phyloP scores from a whole-genome alignment of 2,888 invertebrate species.

The Melolontha melolontha region DNA sequence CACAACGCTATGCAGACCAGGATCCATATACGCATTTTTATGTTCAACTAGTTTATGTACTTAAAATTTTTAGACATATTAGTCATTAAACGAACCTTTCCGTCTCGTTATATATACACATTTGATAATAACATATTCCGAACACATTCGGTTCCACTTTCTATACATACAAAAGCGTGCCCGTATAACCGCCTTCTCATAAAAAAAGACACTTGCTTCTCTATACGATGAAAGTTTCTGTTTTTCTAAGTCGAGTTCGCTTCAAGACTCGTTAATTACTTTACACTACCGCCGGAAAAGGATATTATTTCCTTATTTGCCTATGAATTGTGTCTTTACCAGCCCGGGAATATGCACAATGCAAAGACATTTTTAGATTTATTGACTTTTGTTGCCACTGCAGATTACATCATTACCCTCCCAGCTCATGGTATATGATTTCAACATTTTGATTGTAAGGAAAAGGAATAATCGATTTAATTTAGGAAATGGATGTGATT shows the following conservation, averaged over 20 bases:
- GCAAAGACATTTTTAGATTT: not conserved
- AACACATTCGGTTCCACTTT: slow-evolving; percentile 11
- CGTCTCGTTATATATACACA: slow-evolving; percentile 2
- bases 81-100: slow-evolving; percentile 22
- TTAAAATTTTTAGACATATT: slow-evolving; percentile 35
- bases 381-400: not conserved
- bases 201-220: too few relatives aligned
- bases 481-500: too few relatives aligned
- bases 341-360: slow-evolving; percentile 1
- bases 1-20: too few relatives aligned
- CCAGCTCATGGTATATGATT: too few relatives aligned
- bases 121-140: slow-evolving; percentile 19
- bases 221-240: slow-evolving; percentile 9
- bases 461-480: too few relatives aligned
- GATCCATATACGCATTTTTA: not conserved
- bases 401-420: not conserved
- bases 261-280: slow-evolving; percentile 19
- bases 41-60: slow-evolving; percentile 18
- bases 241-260: slow-evolving; percentile 11
- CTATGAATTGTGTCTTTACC: not conserved
- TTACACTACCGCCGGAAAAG: slow-evolving; percentile 36
- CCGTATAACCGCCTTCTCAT: not conserved
- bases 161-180: not conserved
- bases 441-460: too few relatives aligned
- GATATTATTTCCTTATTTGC: slow-evolving; percentile 33